A percentile compares a stretch with the other conserved stretches of the same genome.
Evolutionary conservation across 2,113 vertebrate genomes (phyloP).

Genomic region (Ahaetulla prasina): DNA sequence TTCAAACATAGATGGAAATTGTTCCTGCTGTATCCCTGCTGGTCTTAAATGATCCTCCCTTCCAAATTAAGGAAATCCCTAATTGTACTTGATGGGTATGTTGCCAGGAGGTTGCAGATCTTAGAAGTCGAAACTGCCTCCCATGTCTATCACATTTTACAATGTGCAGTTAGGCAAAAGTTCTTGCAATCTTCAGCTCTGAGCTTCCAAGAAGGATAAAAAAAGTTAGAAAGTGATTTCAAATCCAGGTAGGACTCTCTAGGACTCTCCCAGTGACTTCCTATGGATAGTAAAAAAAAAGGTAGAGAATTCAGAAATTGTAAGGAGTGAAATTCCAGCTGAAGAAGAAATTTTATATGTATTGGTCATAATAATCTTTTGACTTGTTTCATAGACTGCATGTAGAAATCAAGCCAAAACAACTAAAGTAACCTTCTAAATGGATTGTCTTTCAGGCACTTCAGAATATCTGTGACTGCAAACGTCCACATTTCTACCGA

Average conservation of each 20-base stretch:
- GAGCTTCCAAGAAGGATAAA: neutral
- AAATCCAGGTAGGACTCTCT: neutral
- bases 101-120: neutral
- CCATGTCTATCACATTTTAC: neutral
- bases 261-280: neutral
- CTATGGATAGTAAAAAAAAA: neutral
- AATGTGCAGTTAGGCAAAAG: neutral
- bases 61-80: neutral
- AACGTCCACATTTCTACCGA: constrained; percentile 57
- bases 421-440: neutral
- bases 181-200: neutral
- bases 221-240: neutral
- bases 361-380: neutral
- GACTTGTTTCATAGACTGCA: neutral
- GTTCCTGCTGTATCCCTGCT: neutral
- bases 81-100: neutral
- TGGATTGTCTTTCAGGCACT: constrained; percentile 62
- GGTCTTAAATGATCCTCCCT: neutral
- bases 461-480: constrained; percentile 56
- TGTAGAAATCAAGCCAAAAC: neutral
- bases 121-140: neutral
- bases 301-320: neutral
- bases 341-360: neutral
- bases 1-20: neutral
- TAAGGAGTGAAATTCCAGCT: neutral